A percentile compares a stretch with the other conserved stretches of the same genome.
Conservation (phyloP, 2,797 vertebrate species). For the Pelodytes ibericus region DNA sequence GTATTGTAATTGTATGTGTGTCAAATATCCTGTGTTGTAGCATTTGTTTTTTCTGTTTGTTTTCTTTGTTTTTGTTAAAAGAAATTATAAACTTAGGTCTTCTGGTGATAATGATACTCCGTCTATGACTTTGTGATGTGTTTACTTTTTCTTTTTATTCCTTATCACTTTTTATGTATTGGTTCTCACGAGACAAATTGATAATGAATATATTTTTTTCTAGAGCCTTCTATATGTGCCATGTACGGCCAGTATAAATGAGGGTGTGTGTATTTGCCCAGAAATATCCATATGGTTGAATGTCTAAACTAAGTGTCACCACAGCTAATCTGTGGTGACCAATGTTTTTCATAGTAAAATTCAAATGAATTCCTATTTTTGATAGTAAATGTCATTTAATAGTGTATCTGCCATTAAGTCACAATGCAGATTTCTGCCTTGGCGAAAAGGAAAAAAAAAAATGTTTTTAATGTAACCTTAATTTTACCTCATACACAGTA, state of each 20-base stretch:
- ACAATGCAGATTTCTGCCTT: conserved; percentile 77
- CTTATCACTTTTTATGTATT: conserved; percentile 66
- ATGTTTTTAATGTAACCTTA: conserved; percentile 97
- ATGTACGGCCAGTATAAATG: conserved; percentile 75
- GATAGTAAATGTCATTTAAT: conserved; percentile 91
- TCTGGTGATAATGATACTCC: conserved; percentile 65
- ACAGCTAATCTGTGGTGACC: conserved; percentile 68
- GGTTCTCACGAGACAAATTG: conserved; percentile 62
- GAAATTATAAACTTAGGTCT: conserved; percentile 67
- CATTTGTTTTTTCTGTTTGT: conserved; percentile 58
- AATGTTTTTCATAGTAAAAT: conserved; percentile 79
- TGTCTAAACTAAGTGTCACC: conserved; percentile 75
- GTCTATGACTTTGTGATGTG: conserved; percentile 74
- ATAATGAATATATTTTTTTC: conserved; percentile 69
- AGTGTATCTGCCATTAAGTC: conserved; percentile 90
- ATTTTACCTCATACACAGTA: conserved; percentile 99
- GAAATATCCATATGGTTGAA: conserved; percentile 77
- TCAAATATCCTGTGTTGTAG: conserved; percentile 74
- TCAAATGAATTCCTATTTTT: conserved; percentile 88
- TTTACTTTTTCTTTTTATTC: conserved; percentile 73
- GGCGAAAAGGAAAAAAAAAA: conserved; percentile 71
- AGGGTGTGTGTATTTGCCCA: conserved; percentile 74
- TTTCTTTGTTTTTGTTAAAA: conserved; percentile 59
- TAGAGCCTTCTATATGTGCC: conserved; percentile 75
- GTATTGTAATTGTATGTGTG: conserved; percentile 75